Evolutionary conservation across 92 coral and sea anemone species (phyloP), one percentile per base, ranked within the genome.

Genomic region (Porites divaricata): DNA sequence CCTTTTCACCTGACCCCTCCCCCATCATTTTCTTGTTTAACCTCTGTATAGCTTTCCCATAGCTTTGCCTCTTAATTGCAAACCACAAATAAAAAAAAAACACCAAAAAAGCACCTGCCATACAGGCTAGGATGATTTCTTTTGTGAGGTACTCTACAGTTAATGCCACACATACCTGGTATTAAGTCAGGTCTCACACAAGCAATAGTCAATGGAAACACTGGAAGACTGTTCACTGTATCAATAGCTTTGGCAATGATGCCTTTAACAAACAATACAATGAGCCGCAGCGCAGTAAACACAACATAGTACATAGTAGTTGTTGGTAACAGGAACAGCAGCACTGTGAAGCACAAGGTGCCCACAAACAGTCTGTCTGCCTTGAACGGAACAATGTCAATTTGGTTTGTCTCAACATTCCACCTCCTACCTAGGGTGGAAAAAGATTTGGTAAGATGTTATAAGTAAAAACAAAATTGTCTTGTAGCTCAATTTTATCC

Each of bases 361-460:
- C 99, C 98, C 13, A 94, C 76, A 77, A 97, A 97, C 67, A 97
- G 83, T 14, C 93, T 88, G 70, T 97, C 99, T 20, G 93, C 98
- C 76, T 91, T 97, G 86, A 89, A 90, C 17, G 96, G 98, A 52
- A 97, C 92, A 68, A 88, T 89, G 73, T 97, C 99, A 9, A 95
- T 90, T 78, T 96, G 86, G 41, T 85, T 92, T 69, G 92, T 93
- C 74, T 94, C 88, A 26, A 92, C 84, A 87, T 91, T 97, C 94
- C 95, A 92, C 59, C 92, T 97, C 71, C 93, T 97, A 63, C 99
- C 99, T 96, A 51, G 6, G 52, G 9, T 7, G 15, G 57, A 14
- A 28, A 45, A 26, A 13, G 12, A 8, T 12, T 13, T 25, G 15
- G 13, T 15, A 8, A 41, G 11, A 12, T 15, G 17, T 6, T 72